These are phyloP conservation scores for Paracanthobrama guichenoti DNA, from an alignment of 2,113 vertebrate species.

Conservation along the genomic window DNA sequence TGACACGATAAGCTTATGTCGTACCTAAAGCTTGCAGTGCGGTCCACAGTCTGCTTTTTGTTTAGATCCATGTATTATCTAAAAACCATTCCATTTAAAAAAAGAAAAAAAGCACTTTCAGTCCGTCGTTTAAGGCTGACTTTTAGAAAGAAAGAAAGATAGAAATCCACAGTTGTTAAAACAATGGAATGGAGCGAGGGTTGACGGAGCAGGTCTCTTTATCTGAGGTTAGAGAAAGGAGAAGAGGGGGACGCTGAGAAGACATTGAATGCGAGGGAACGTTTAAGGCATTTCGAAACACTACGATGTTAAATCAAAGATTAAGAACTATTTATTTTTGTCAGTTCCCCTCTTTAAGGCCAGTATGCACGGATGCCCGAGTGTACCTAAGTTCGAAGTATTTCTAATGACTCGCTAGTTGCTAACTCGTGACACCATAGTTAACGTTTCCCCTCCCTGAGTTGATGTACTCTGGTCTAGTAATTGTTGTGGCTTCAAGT, in stretches of 20 bases:
- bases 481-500: conserved; percentile 63
- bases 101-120: conserved; percentile 87
- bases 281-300: conserved; percentile 76
- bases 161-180: conserved; percentile 63
- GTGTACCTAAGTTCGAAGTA: conserved; percentile 48
- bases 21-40: conserved; percentile 72
- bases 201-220: conserved; percentile 73
- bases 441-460: conserved; percentile 64
- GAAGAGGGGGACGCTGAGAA: conserved; percentile 37
- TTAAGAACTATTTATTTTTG: conserved; percentile 85
- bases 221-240: conserved; percentile 66
- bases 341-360: conserved; percentile 78
- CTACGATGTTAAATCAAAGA: conserved; percentile 85
- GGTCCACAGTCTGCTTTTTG: conserved; percentile 74
- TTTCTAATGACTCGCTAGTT: conserved; percentile 51
- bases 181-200: conserved; percentile 80
- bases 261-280: conserved; percentile 66
- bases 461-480: conserved; percentile 69
- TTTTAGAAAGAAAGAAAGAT: conserved; percentile 51
- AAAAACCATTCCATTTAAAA: conserved; percentile 86
- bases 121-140: conserved; percentile 78
- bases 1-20: conserved; percentile 77
- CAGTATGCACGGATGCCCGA: conserved; percentile 75
- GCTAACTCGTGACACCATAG: conserved; percentile 63
- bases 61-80: conserved; percentile 65